Evolutionary conservation across 2,888 invertebrate species (phyloP).

Genomic region (Tenthredo distinguenda): DNA sequence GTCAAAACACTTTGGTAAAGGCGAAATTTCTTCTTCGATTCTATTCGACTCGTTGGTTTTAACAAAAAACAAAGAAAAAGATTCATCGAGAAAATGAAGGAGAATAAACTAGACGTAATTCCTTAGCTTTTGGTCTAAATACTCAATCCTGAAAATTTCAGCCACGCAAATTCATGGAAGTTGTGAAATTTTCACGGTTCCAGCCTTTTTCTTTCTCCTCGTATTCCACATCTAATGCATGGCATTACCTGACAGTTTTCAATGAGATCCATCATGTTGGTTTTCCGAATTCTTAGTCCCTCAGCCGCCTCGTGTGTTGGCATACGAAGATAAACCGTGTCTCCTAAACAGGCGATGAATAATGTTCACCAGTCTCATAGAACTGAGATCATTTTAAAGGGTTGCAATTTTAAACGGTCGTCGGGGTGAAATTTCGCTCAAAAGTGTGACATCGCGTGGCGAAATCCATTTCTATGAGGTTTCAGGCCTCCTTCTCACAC

Average conservation of each 20-base stretch:
- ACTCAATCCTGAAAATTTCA: background rate
- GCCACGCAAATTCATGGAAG: background rate
- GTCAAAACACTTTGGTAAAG: conserved; percentile 23
- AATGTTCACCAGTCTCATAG: conserved; percentile 26
- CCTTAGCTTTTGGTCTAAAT: background rate
- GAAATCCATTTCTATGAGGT: conserved; percentile 36
- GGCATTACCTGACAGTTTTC: background rate
- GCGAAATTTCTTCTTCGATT: background rate
- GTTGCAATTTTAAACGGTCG: conserved; percentile 33
- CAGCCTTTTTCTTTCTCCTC: background rate
- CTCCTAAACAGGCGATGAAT: conserved; percentile 29
- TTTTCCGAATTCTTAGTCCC: background rate
- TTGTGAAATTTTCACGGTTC: background rate
- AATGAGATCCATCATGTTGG: background rate
- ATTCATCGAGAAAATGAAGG: background rate
- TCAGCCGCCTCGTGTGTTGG: background rate
- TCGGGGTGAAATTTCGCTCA: conserved; percentile 30
- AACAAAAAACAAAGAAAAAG: background rate
- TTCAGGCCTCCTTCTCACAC: background rate
- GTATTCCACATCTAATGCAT: background rate
- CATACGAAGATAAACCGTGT: conserved; percentile 1
- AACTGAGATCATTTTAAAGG: conserved; percentile 22
- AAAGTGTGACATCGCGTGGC: conserved; percentile 47
- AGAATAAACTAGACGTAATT: background rate
- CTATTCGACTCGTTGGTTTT: background rate